phyloP scores from a whole-genome alignment of 2,888 invertebrate species.

The Caenorhabditis angaria region DNA sequence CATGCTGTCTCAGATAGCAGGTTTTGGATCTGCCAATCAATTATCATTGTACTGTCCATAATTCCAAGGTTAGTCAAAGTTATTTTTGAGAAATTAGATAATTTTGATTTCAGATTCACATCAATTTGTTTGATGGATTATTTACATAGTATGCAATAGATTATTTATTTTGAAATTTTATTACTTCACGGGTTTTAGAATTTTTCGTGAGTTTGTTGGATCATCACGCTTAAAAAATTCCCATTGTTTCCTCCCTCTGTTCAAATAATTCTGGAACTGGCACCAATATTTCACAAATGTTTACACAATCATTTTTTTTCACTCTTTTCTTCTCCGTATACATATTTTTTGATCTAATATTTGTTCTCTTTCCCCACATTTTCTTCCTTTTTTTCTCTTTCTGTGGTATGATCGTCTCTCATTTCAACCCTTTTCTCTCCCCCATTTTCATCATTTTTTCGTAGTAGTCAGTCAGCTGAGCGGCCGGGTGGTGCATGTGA shows the following conservation, averaged over 20 bases:
- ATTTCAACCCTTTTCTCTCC: not conserved
- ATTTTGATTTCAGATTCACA: slow-evolving; percentile 29
- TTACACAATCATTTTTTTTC: slow-evolving; percentile 1
- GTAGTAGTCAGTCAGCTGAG: slow-evolving; percentile 2
- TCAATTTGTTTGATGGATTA: slow-evolving; percentile 11
- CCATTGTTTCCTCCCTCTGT: too few relatives aligned
- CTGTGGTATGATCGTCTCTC: too few relatives aligned
- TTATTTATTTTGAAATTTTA: not conserved
- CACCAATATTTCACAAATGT: not conserved
- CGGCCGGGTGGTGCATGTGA: not conserved
- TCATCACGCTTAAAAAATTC: too few relatives aligned
- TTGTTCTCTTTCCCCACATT: not conserved
- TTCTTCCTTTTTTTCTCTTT: not conserved
- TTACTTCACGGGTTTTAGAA: not conserved
- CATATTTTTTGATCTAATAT: not conserved
- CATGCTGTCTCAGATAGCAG: slow-evolving; percentile 27
- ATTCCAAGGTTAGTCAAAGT: slow-evolving; percentile 43
- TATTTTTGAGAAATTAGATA: not conserved
- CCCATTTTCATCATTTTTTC: not conserved
- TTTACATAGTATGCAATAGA: not conserved
- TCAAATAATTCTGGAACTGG: not conserved
- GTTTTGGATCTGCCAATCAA: slow-evolving; percentile 47
- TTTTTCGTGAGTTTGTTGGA: not conserved
- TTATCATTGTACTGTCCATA: slow-evolving; percentile 45
- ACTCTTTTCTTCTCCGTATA: not conserved